Base-by-base conservation (phyloP, 2,113 vertebrate genomes). In the Conger conger region DNA sequence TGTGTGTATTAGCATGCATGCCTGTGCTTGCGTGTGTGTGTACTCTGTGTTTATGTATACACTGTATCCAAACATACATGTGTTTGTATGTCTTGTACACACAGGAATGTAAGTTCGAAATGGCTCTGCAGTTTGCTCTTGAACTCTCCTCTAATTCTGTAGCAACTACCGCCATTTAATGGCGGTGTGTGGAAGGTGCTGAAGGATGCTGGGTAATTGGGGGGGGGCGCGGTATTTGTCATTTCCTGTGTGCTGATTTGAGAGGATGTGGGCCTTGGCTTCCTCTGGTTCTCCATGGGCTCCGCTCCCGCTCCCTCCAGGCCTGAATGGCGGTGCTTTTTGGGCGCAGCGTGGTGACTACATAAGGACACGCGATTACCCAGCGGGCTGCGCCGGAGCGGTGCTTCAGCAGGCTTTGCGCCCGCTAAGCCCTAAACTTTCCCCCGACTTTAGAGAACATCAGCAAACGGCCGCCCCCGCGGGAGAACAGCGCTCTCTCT, bases 401-500 rank as follows among this genome's bases (percentile, higher is more conserved):
- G 18, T 63, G 18, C 23, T 63, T 63, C 27, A 27, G 18, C 23
- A 5, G 18, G 17, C 23, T 60, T 60, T 73, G 11, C 13, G 30
- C 11, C 3, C 8, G 6, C 9, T 73, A 73, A 30, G 68, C n/a
- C n/a, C 4, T 40, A 45, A 30, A 33, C 79, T 45, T 33, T 16
- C 40, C n/a, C 27, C 13, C 23, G 63, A 27, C 17, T 63, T 45
- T 84, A 80, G 7, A 40, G 37, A 37, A 84, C 60, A 63, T 80
- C 53, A n/a, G 54, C 23, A 53, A 79, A n/a, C 30, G 50, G 40
- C 37, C 2, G 84, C 78, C 53, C 53, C 82, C 33, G 82, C 84
- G 73, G 82, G 85, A 85, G 90, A 89, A 91, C 91, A 91, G 88
- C 91, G 87, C 76, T 76, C 86, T 63, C 87, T 91, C 87, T 90